A percentile compares a stretch with the other conserved stretches of the same genome.
These are phyloP conservation scores for Siniperca obscura DNA, from an alignment of 2,797 vertebrate genomes.

Conservation along the genomic window DNA sequence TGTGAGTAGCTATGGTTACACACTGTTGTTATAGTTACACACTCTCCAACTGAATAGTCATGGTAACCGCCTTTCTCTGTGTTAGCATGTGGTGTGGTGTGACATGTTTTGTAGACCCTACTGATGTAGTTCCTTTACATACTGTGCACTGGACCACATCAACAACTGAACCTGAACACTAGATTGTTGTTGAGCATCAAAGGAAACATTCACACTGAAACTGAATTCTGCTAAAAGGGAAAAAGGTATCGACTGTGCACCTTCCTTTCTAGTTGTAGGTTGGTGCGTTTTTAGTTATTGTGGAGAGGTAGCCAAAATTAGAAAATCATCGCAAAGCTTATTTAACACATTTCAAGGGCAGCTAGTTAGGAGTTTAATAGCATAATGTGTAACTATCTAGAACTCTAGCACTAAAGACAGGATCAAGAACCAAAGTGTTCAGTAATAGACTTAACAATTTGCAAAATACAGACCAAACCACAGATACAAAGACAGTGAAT, in stretches of 20 bases:
- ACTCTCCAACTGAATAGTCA: constrained; percentile 16
- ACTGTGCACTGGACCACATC: not conserved
- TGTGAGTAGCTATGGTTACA: constrained; percentile 63
- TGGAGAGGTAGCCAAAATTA: not conserved
- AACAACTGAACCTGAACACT: not conserved
- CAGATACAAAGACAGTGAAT: no score
- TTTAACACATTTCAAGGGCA: no score
- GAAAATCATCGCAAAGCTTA: no score
- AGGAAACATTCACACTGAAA: not conserved
- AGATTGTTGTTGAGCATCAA: not conserved
- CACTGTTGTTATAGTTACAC: constrained; percentile 44
- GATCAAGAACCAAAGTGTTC: no score
- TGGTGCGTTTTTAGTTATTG: not conserved
- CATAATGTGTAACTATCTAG: no score
- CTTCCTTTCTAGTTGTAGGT: not conserved
- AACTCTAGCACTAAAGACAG: no score
- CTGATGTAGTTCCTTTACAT: not conserved
- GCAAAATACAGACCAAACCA: not conserved
- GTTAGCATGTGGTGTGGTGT: not conserved
- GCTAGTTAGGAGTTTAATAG: no score
- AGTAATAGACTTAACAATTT: no score
- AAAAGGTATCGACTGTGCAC: not conserved
- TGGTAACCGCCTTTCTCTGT: constrained; percentile 29
- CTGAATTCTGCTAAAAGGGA: not conserved
- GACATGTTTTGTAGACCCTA: not conserved